Evolutionary conservation across 2,113 vertebrate species (phyloP).

Genomic region (Bambusicola thoracicus): DNA sequence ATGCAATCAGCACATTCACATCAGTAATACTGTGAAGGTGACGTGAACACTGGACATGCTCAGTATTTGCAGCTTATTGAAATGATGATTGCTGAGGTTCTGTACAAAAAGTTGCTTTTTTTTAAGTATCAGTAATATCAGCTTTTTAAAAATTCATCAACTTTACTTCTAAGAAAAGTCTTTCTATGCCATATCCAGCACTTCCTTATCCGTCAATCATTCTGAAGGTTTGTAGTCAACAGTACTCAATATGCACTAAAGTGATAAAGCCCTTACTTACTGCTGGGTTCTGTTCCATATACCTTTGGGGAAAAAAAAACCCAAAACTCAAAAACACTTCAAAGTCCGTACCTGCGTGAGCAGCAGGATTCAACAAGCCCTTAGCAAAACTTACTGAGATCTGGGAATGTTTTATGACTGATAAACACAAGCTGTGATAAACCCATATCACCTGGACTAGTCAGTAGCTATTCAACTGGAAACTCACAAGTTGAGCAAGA

Average conservation of each 20-base stretch:
- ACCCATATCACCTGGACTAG: not conserved
- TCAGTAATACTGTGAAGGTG: not conserved
- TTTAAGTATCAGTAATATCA: not conserved
- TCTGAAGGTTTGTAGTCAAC: not conserved
- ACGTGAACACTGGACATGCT: not conserved
- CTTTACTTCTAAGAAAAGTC: not conserved
- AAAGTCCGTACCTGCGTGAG: not conserved
- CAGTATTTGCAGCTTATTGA: not conserved
- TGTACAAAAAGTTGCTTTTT: not conserved
- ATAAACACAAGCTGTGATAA: not conserved
- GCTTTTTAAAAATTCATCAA: not conserved
- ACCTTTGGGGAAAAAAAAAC: fast-evolving
- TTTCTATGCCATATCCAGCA: not conserved
- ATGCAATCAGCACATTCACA: not conserved
- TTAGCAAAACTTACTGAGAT: not conserved
- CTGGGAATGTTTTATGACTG: not conserved
- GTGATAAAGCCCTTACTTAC: not conserved
- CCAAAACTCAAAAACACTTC: not conserved
- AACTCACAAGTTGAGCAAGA: not conserved
- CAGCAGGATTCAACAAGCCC: not conserved
- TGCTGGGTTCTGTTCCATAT: not conserved
- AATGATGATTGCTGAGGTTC: not conserved
- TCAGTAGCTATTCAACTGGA: not conserved
- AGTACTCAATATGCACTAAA: not conserved
- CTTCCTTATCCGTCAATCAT: not conserved